These are phyloP conservation scores for Microctonus hyperodae DNA, from an alignment of 2,888 invertebrate species.

Conservation along the genomic window DNA sequence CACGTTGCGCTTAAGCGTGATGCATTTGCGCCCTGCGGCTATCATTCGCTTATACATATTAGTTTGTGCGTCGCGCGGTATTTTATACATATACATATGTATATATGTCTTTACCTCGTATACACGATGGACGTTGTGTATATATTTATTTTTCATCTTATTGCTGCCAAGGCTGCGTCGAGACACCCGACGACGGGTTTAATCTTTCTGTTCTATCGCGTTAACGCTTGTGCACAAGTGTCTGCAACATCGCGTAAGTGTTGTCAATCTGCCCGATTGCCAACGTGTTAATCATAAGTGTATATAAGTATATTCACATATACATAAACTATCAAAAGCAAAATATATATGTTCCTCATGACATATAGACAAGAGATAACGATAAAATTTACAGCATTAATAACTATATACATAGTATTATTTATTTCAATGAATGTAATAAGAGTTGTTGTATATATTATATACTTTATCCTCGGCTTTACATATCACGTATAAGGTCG, in stretches of 20 bases:
- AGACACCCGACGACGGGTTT: slow-evolving; percentile 22
- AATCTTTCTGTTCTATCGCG: slow-evolving; percentile 18
- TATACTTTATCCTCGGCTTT: neutral
- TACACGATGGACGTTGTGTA: neutral
- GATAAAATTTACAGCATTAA: neutral
- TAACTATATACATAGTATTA: neutral
- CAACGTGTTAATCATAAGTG: slow-evolving; percentile 23
- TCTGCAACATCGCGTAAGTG: neutral
- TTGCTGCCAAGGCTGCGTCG: neutral
- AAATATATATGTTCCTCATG: slow-evolving; percentile 6
- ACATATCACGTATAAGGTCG: slow-evolving; percentile 19
- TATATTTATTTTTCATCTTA: neutral
- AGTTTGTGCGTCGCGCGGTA: neutral
- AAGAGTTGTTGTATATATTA: neutral
- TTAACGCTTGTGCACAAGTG: slow-evolving; percentile 16
- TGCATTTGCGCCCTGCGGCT: slow-evolving; percentile 22
- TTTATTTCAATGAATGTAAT: neutral
- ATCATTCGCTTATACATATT: neutral
- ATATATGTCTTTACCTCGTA: neutral
- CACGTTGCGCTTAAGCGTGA: slow-evolving; percentile 25
- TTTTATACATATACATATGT: neutral
- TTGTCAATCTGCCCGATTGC: slow-evolving; percentile 21
- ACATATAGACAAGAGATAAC: neutral
- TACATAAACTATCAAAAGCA: no score
- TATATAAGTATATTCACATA: neutral